Evolutionary conservation across 2,113 vertebrate genomes (phyloP).

Genomic region (Aythya baeri): DNA sequence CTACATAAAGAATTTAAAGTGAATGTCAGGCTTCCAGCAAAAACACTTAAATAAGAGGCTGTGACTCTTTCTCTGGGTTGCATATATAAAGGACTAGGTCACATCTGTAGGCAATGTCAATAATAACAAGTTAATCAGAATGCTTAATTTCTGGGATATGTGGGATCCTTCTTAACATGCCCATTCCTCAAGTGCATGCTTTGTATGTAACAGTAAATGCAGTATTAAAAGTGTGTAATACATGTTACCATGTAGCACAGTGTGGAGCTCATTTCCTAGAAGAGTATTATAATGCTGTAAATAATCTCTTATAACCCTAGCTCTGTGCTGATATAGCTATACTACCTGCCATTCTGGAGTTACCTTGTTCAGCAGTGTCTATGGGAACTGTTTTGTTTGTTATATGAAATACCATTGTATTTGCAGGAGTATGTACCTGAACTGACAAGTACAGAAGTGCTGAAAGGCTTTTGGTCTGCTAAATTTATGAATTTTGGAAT

Average conservation of each 20-base stretch:
- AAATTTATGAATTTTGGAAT: background rate
- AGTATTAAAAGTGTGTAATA: background rate
- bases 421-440: background rate
- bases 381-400: background rate
- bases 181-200: background rate
- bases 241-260: background rate
- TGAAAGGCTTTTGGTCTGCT: background rate
- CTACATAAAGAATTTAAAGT: background rate
- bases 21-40: background rate
- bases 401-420: background rate
- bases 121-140: background rate
- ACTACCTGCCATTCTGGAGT: background rate
- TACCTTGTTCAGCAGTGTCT: background rate
- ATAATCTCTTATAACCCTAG: background rate
- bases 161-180: background rate
- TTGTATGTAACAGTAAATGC: background rate
- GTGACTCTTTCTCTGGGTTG: background rate
- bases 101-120: background rate
- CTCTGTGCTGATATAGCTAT: background rate
- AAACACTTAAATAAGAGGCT: background rate
- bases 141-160: background rate
- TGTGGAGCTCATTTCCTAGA: background rate
- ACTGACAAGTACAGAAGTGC: background rate
- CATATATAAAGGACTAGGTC: background rate
- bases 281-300: background rate